phyloP scores from a whole-genome alignment of 2,797 vertebrate genomes.

The Cuniculus paca region DNA sequence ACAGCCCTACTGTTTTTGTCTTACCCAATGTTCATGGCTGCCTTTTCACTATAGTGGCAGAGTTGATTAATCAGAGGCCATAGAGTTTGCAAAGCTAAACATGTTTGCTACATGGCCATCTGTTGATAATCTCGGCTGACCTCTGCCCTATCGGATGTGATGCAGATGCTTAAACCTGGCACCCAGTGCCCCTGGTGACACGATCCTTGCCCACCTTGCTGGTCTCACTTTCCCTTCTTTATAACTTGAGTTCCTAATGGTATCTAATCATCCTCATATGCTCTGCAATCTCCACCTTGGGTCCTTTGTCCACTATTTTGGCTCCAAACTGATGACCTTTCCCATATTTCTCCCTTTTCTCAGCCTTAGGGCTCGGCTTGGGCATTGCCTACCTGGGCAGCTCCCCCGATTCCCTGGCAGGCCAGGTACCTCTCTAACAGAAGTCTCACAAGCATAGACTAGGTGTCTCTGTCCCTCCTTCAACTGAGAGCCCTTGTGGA shows the following conservation, averaged over 20 bases:
- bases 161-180: neutral
- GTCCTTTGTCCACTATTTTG: neutral
- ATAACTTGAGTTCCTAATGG: neutral
- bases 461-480: neutral
- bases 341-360: neutral
- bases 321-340: neutral
- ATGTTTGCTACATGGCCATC: neutral
- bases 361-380: neutral
- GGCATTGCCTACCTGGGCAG: neutral
- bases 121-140: neutral
- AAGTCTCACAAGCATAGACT: neutral
- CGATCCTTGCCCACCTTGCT: neutral
- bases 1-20: neutral
- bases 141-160: neutral
- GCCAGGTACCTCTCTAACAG: neutral
- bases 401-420: neutral
- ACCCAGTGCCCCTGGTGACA: accelerated
- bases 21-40: neutral
- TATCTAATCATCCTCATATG: neutral
- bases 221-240: neutral
- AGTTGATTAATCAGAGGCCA: neutral
- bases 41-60: neutral
- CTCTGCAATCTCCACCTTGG: no score
- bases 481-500: neutral
- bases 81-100: neutral